Conservation (phyloP, 2,113 vertebrate species). For the Heliornis fulica region DNA sequence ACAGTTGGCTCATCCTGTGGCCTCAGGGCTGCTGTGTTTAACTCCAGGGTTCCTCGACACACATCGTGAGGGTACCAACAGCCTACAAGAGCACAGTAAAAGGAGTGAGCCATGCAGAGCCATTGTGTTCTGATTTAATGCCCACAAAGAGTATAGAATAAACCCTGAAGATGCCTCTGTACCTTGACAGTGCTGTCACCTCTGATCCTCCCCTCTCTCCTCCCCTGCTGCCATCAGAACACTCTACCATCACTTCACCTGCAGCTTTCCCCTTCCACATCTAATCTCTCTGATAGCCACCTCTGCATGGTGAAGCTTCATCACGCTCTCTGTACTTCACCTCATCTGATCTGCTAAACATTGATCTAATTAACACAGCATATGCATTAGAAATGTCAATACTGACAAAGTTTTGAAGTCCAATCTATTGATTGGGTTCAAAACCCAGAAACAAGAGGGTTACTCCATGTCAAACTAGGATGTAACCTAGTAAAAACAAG, state of each 20-base stretch:
- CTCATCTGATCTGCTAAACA: background rate
- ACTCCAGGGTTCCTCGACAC: too few species aligned
- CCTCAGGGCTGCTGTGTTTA: background rate
- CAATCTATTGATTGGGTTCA: background rate
- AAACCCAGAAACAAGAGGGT: background rate
- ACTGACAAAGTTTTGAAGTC: background rate
- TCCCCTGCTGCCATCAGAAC: fast-evolving
- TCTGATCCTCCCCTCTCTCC: background rate
- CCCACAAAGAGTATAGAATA: background rate
- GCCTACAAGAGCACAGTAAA: background rate
- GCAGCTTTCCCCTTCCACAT: background rate
- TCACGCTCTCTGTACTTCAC: background rate
- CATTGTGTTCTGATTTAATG: fast-evolving
- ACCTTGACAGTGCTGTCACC: background rate
- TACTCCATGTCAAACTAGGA: background rate
- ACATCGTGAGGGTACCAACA: fast-evolving
- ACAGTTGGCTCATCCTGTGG: too few species aligned
- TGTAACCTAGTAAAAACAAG: background rate
- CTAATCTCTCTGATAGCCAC: background rate
- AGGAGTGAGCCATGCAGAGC: fast-evolving
- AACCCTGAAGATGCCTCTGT: fast-evolving
- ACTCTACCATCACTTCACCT: background rate
- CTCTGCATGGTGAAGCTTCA: background rate
- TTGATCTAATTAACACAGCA: background rate
- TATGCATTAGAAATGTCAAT: constrained; percentile 15